Base-by-base conservation (phyloP, 1,140 invertebrate species). In the Zelostemma sp. region DNA sequence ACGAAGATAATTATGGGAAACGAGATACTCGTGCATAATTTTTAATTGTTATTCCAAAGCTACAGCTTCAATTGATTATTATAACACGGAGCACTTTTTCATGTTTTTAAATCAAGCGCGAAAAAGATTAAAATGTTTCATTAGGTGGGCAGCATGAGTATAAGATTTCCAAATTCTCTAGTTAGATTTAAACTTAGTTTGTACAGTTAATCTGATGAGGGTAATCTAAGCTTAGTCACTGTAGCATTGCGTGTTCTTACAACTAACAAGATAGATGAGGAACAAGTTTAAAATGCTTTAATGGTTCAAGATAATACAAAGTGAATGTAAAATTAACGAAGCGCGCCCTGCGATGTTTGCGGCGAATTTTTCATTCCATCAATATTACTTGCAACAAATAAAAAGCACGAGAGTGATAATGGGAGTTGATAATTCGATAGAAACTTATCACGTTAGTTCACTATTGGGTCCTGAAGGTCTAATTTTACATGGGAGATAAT, bases 381-480 rank as follows among this genome's bases (percentile, higher is more conserved):
- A n/a, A n/a, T n/a, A 50, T 33, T 50, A 16, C 17, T 50, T 50
- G 33, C 21, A 12, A 43, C 14, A 57, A 19, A n/a, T n/a, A 47
- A 6, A 49, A 16, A 8, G 40, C 15, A 19, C 31, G 28, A 15
- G 51, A 16, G 14, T 60, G 57, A 61, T 60, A 68, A 51, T 48
- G n/a, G 50, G 28, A n/a, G 33, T 47, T 61, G 57, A 50, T 68
- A 55, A 43, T 51, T 12, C 54, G 48, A 58, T 58, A 31, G 53
- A 58, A 62, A 47, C 54, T 57, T 58, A 68, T 61, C 60, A 43
- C n/a, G n/a, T n/a, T n/a, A 55, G 66, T 49, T 69, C 59, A 69
- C 63, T 63, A 69, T 63, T 59, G 56, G 59, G 55, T 69, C 55
- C 59, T 63, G 56, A 63, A 69, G 55, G 66, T 69, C 66, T 63